Base-by-base conservation (phyloP, 2,113 vertebrate species). In the Leptobrachium leishanense region DNA sequence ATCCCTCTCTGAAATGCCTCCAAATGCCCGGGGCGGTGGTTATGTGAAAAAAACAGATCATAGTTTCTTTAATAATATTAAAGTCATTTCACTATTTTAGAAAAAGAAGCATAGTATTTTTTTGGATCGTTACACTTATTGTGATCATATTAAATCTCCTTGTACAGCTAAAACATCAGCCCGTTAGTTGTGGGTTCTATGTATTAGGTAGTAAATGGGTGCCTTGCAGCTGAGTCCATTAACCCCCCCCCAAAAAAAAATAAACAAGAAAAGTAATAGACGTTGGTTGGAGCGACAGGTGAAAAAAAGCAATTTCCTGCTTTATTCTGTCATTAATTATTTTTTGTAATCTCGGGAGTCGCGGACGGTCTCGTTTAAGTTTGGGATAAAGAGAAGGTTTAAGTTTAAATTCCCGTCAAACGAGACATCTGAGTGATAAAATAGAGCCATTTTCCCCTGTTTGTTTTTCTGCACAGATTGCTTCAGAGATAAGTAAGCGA, bases 291-390 rank as follows among this genome's bases (percentile, higher is more conserved):
- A 71, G 55, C 88, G 81, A 84, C 88, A 87, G 91, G 90, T 88
- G 86, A 88, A 87, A 87, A 55, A 88, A 94, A 94, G 87, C 87
- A 93, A 94, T 94, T 95, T 96, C 91, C 93, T 88, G 90, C 90
- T 92, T 93, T 88, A 88, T 78, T 84, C 88, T 85, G 81, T 90
- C 84, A 68, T 85, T 92, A 92, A 92, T 86, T 83, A 82, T 83
- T 76, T 84, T 86, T 83, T 85, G 82, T 92, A 93, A 90, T 91
- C 89, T 93, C 85, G 86, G 86, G 86, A 88, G 83, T 87, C 85
- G 87, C 82, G 85, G 82, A 87, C 84, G 86, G 86, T 91, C 93
- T 90, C 87, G 81, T 90, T 87, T 87, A 90, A 91, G 89, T 91
- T 93, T 84, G 64, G 87, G 85, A 87, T 89, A 92, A 89, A 91